These are phyloP conservation scores for Caenorhabditis remanei DNA, from an alignment of 1,140 invertebrate genomes.

Conservation along the genomic window DNA sequence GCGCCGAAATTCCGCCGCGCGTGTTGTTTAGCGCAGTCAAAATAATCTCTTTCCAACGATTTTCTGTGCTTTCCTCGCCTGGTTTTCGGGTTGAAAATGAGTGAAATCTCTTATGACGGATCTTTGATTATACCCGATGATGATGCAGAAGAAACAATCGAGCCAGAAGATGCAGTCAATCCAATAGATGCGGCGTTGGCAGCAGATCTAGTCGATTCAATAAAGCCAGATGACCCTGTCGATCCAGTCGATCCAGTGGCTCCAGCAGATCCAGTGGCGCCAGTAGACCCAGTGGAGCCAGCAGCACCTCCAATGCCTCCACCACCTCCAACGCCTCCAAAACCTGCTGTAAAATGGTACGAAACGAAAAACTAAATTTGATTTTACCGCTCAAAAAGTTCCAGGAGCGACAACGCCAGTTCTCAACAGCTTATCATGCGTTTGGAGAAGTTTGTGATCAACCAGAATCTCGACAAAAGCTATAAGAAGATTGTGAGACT, in stretches of 20 bases:
- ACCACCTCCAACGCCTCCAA: background rate
- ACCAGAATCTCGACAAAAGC: slow-evolving; percentile 18
- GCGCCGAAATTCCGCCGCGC: background rate
- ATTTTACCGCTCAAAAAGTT: background rate
- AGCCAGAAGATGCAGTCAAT: no score
- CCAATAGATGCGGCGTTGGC: no score
- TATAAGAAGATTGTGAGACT: slow-evolving; percentile 22
- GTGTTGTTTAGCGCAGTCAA: background rate
- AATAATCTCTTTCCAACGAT: no score
- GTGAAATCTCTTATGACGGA: slow-evolving; percentile 2
- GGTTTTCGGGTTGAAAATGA: background rate
- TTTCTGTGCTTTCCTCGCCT: background rate
- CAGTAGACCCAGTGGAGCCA: no score
- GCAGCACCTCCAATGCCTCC: no score
- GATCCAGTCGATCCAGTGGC: no score
- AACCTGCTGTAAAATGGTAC: slow-evolving; percentile 16
- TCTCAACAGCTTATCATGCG: slow-evolving; percentile 17
- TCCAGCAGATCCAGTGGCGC: no score
- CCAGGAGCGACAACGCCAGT: slow-evolving; percentile 20
- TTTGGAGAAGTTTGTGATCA: slow-evolving; percentile 16
- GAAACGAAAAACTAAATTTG: background rate
- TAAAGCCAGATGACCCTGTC: no score
- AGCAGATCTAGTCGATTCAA: no score
- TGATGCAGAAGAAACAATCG: background rate
- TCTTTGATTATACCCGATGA: background rate